These are phyloP conservation scores for Drosophila lacertosa DNA, from an alignment of 1,140 invertebrate species.

Conservation along the genomic window DNA sequence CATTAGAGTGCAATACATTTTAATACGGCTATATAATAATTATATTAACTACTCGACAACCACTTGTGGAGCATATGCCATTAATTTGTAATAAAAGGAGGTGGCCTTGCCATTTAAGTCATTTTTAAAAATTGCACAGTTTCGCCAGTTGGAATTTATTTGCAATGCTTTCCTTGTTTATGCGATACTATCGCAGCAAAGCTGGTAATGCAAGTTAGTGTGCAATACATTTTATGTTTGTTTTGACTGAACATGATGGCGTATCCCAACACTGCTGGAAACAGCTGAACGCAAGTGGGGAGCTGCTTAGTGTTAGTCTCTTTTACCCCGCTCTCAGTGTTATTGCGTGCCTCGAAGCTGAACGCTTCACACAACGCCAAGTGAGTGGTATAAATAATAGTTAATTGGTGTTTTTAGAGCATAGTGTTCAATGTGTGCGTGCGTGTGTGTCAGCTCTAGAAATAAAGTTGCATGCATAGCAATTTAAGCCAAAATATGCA, in stretches of 20 bases:
- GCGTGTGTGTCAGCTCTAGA: constrained; percentile 35
- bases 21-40: too few species aligned
- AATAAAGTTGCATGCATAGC: constrained; percentile 63
- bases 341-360: constrained; percentile 42
- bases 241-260: constrained; percentile 37
- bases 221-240: constrained; percentile 35
- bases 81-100: not conserved
- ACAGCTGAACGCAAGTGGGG: constrained; percentile 56
- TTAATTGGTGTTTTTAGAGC: constrained; percentile 49
- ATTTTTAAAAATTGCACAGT: not conserved
- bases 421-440: constrained; percentile 14
- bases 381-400: constrained; percentile 57
- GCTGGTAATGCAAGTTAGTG: constrained; percentile 14
- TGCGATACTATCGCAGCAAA: constrained; percentile 24
- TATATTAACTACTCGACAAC: not conserved
- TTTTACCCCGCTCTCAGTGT: constrained; percentile 36
- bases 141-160: not conserved
- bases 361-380: constrained; percentile 39
- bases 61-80: not conserved
- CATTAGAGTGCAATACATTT: not conserved
- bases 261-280: constrained; percentile 44
- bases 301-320: constrained; percentile 18
- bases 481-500: constrained; percentile 64
- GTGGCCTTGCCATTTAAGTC: not conserved
- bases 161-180: not conserved